phyloP scores from a whole-genome alignment of 2,113 vertebrate species.

The Catharus fuscescens region DNA sequence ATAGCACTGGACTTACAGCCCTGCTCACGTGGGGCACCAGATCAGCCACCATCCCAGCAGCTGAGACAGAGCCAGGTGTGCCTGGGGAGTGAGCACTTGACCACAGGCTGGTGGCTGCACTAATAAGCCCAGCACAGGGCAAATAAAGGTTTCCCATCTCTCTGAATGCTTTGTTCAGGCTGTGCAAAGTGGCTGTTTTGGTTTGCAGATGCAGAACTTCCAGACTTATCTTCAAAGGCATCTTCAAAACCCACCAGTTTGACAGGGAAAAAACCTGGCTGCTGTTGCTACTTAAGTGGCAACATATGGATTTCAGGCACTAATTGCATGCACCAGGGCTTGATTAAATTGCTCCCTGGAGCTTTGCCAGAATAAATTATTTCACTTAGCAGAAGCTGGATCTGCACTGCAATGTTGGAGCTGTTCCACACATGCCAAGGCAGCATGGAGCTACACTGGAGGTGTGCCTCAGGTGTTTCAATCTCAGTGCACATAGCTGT shows the following conservation, averaged over 20 bases:
- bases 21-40: accelerated
- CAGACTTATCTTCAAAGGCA: not conserved
- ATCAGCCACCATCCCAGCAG: accelerated
- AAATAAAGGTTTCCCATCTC: not conserved
- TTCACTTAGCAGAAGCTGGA: not conserved
- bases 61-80: not conserved
- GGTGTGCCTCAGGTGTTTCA: not conserved
- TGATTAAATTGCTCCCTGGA: conserved; percentile 51
- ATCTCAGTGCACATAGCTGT: not conserved
- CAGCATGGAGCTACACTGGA: not conserved
- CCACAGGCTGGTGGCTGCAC: not conserved
- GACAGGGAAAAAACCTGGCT: not conserved
- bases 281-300: not conserved
- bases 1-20: not conserved
- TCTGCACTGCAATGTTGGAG: not conserved
- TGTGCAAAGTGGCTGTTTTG: not conserved
- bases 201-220: not conserved
- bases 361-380: conserved; percentile 44
- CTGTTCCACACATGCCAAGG: not conserved
- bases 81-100: not conserved
- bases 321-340: conserved; percentile 18
- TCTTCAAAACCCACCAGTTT: not conserved
- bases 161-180: not conserved
- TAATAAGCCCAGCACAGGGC: not conserved
- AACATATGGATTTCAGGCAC: conserved; percentile 46